These are phyloP conservation scores for Drosophila gunungcola DNA, from an alignment of 1,140 invertebrate genomes.

Conservation along the genomic window DNA sequence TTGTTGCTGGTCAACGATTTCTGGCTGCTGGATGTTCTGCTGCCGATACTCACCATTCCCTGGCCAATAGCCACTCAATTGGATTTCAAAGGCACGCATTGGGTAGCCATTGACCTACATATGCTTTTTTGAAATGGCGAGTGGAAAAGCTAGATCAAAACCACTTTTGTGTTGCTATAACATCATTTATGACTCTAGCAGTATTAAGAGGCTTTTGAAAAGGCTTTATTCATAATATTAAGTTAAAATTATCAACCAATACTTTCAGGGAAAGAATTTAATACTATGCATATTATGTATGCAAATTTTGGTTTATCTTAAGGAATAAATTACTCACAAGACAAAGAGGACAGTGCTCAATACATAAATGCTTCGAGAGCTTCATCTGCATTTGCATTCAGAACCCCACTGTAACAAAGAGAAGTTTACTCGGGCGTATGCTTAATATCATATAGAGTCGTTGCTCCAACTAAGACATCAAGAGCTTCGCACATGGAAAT, in stretches of 20 bases:
- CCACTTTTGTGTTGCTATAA: neutral
- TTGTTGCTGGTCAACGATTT: conserved; percentile 26
- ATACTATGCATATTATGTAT: too few relatives aligned
- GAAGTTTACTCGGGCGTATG: neutral
- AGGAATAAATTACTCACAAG: too few relatives aligned
- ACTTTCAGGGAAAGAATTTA: too few relatives aligned
- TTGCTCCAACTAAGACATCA: conserved; percentile 1
- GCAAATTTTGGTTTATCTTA: too few relatives aligned
- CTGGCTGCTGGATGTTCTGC: conserved; percentile 6
- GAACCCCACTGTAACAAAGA: neutral
- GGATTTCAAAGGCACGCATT: conserved; percentile 40
- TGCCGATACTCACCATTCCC: neutral
- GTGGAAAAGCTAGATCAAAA: neutral
- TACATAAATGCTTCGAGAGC: neutral
- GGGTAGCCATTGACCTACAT: conserved; percentile 21
- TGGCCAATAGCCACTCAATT: conserved; percentile 48
- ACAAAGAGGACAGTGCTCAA: too few relatives aligned
- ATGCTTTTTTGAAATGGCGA: conserved; percentile 56
- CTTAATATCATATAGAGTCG: neutral
- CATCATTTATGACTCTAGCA: too few relatives aligned
- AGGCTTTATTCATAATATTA: too few relatives aligned
- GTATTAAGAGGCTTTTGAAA: too few relatives aligned
- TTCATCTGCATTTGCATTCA: neutral
- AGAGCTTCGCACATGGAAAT: conserved; percentile 6
- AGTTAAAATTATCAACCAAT: too few relatives aligned